These are phyloP conservation scores for Holocentrus rufus DNA, from an alignment of 2,797 vertebrate species.

Conservation along the genomic window DNA sequence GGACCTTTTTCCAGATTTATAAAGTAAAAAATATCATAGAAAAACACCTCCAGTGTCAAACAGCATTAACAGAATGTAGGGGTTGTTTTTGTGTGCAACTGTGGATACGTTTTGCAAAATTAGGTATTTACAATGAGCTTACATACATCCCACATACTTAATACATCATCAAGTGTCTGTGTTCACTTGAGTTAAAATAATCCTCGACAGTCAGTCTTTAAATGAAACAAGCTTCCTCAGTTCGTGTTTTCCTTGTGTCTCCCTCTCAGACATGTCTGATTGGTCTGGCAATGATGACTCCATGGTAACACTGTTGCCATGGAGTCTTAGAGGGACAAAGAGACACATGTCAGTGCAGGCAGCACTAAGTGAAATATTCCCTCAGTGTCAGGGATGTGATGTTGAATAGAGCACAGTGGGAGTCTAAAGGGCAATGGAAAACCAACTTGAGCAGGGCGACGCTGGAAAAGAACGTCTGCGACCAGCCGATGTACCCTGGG, in stretches of 20 bases:
- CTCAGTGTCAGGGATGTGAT: background rate
- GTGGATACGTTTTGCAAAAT: too few relatives aligned
- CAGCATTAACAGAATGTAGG: too few relatives aligned
- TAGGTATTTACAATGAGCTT: too few relatives aligned
- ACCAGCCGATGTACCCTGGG: too few relatives aligned
- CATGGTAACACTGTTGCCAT: slow-evolving; percentile 70
- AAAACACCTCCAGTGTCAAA: too few relatives aligned
- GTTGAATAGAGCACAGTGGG: background rate
- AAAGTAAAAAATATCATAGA: background rate
- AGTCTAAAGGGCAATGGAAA: background rate
- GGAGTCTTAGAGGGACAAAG: slow-evolving; percentile 39
- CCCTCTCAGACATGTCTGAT: background rate
- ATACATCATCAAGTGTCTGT: too few relatives aligned
- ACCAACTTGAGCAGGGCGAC: too few relatives aligned
- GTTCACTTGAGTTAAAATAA: background rate
- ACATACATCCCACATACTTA: too few relatives aligned
- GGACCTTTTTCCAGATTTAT: slow-evolving; percentile 6
- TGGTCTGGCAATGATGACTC: slow-evolving; percentile 42
- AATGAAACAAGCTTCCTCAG: background rate
- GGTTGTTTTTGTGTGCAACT: too few relatives aligned
- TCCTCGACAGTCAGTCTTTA: background rate
- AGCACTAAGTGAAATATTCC: slow-evolving; percentile 13
- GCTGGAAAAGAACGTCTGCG: too few relatives aligned
- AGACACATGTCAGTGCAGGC: slow-evolving; percentile 8
- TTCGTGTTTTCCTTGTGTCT: background rate